Conservation (phyloP, 2,113 vertebrate genomes). For the Chaetura pelagica region DNA sequence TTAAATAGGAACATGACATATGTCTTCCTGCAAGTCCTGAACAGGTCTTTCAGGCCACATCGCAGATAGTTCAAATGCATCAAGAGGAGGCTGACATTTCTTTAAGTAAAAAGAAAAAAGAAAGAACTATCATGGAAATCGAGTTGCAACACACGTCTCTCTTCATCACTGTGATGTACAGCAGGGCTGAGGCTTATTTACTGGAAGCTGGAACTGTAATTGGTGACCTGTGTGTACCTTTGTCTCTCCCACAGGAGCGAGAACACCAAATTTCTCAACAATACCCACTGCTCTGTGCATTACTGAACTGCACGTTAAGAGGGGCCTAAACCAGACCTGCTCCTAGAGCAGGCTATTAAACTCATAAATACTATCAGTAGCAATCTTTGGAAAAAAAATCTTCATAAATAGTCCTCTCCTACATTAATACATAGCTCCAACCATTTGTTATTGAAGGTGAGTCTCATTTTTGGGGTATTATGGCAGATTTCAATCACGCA, state of each 20-base stretch:
- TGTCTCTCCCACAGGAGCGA: neutral
- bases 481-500: neutral
- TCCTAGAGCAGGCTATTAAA: neutral
- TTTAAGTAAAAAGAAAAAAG: constrained; percentile 20
- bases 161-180: constrained; percentile 28
- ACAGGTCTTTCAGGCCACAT: neutral
- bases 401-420: neutral
- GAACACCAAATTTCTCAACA: neutral
- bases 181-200: constrained; percentile 16
- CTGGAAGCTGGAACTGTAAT: neutral
- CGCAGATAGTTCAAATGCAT: constrained; percentile 8
- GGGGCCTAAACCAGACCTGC: neutral
- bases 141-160: neutral
- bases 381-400: neutral
- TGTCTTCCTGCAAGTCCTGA: neutral
- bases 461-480: neutral
- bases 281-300: neutral
- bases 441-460: neutral
- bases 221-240: neutral
- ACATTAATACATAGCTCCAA: neutral
- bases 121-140: neutral
- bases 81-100: neutral
- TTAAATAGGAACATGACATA: neutral
- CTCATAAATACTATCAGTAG: neutral
- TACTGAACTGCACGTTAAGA: neutral